Conservation (phyloP, 64 coral and sea anemone species). For the Exaiptasia diaphana region DNA sequence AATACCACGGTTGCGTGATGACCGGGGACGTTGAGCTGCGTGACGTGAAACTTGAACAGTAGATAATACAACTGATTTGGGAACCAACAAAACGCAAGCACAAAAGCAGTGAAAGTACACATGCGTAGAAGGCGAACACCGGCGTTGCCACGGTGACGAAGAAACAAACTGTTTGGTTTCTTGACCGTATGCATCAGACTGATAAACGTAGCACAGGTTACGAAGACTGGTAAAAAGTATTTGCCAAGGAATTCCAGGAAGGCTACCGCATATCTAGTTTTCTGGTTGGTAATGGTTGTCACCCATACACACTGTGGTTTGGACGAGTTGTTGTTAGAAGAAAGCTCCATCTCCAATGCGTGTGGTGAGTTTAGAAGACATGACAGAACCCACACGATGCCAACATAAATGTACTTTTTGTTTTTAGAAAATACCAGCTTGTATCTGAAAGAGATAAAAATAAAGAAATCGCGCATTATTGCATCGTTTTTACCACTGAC, state of each 20-base stretch:
- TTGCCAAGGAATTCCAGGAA: constrained; percentile 59
- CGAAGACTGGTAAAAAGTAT: constrained; percentile 45
- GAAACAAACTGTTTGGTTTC: constrained; percentile 8
- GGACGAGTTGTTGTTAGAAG: background rate
- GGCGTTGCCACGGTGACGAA: constrained; percentile 10
- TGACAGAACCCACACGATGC: constrained; percentile 47
- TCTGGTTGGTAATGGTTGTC: constrained; percentile 29
- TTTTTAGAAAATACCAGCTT: constrained; percentile 48
- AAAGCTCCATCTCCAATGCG: constrained; percentile 62
- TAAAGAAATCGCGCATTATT: no score
- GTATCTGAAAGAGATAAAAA: constrained; percentile 20
- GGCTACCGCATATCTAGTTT: constrained; percentile 22
- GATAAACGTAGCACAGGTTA: constrained; percentile 57
- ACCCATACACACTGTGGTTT: constrained; percentile 55
- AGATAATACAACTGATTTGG: constrained; percentile 75
- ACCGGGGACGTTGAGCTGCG: constrained; percentile 44
- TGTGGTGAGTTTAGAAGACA: constrained; percentile 76
- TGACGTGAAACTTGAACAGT: constrained; percentile 60
- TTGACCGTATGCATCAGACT: constrained; percentile 22
- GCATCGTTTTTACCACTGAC: no score
- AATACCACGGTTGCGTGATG: constrained; percentile 72
- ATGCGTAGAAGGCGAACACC: constrained; percentile 57
- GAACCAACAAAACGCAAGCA: constrained; percentile 58
- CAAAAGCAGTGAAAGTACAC: constrained; percentile 55
- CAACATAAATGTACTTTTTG: constrained; percentile 46